phyloP scores from a whole-genome alignment of 2,797 vertebrate species.

The Gallinago nigripennis region DNA sequence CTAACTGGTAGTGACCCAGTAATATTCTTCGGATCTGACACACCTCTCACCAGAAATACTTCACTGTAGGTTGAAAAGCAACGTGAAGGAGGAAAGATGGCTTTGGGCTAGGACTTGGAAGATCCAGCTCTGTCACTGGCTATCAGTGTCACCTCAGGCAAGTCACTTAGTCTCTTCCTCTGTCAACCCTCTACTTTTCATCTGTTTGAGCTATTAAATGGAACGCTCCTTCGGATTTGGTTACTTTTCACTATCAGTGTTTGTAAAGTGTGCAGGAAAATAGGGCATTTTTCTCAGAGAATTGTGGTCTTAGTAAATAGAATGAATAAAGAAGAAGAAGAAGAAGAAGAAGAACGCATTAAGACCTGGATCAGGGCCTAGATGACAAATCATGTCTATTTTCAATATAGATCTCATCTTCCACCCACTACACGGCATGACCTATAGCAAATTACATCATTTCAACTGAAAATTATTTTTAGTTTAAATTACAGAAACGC shows the following conservation, averaged over 20 bases:
- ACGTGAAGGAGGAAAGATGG: background rate
- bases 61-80: background rate
- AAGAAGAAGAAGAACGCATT: background rate
- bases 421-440: background rate
- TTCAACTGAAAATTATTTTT: conserved; percentile 1
- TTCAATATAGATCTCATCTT: conserved; percentile 12
- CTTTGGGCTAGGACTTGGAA: background rate
- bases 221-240: background rate
- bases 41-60: background rate
- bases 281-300: background rate
- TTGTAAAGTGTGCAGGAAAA: background rate
- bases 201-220: background rate
- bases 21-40: background rate
- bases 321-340: background rate
- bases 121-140: background rate
- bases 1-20: background rate
- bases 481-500: background rate
- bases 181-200: background rate
- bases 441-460: background rate
- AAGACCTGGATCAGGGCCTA: background rate
- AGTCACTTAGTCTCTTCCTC: background rate
- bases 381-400: background rate
- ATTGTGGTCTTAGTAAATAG: background rate
- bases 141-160: background rate
- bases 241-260: background rate